Conservation (phyloP, 2,113 vertebrate genomes). For the Phalacrocorax carbo region DNA sequence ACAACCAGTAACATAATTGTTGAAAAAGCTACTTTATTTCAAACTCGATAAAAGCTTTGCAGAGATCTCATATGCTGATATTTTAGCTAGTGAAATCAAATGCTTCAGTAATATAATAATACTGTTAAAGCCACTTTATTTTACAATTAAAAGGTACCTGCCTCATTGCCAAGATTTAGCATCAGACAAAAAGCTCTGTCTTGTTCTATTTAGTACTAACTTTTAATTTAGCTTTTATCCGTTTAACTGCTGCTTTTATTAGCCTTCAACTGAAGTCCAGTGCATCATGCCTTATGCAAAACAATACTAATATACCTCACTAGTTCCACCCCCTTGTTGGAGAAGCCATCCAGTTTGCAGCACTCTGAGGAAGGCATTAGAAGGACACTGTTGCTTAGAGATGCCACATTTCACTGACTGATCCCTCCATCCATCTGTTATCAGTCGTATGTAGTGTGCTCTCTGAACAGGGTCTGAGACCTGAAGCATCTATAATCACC, state of each 20-base stretch:
- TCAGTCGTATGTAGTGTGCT: neutral
- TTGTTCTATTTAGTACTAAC: slow-evolving; percentile 14
- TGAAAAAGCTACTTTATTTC: slow-evolving; percentile 46
- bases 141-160: slow-evolving; percentile 49
- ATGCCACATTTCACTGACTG: slow-evolving; percentile 36
- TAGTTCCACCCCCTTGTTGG: neutral
- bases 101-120: neutral
- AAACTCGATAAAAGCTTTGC: slow-evolving; percentile 13
- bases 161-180: neutral
- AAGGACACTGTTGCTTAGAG: slow-evolving; percentile 37
- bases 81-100: slow-evolving; percentile 25
- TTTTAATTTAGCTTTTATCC: slow-evolving; percentile 49
- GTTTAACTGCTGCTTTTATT: slow-evolving; percentile 44
- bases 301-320: neutral
- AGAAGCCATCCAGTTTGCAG: neutral
- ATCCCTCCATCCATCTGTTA: slow-evolving; percentile 42
- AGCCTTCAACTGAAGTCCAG: neutral
- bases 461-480: neutral
- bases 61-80: slow-evolving; percentile 7
- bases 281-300: slow-evolving; percentile 14
- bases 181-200: slow-evolving; percentile 5
- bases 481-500: neutral
- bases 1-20: neutral
- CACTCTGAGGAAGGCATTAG: neutral
- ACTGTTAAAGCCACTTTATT: slow-evolving; percentile 12